A percentile compares a stretch with the other conserved stretches of the same genome.
These are phyloP conservation scores for Aphelocoma coerulescens DNA, from an alignment of 2,113 vertebrate genomes.

Conservation along the genomic window DNA sequence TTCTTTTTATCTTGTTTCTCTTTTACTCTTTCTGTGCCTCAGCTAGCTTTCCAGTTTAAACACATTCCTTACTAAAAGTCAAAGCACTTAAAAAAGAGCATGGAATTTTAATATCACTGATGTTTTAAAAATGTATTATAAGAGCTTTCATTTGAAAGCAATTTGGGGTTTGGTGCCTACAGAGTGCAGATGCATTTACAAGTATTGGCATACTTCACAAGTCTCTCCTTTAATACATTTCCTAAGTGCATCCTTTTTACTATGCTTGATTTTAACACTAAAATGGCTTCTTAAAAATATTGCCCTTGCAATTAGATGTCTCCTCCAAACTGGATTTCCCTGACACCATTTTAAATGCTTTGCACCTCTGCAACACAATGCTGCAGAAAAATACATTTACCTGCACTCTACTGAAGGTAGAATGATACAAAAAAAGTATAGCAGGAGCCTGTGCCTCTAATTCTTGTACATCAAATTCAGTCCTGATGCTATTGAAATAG, in stretches of 20 bases:
- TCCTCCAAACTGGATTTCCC: background rate
- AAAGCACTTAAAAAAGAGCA: background rate
- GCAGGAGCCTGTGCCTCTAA: background rate
- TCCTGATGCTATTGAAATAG: background rate
- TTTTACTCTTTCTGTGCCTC: background rate
- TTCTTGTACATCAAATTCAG: background rate
- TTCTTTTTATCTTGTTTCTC: background rate
- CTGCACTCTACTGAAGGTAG: background rate
- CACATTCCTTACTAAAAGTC: background rate
- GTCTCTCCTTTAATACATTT: slow-evolving; percentile 1
- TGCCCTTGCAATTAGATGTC: slow-evolving; percentile 37
- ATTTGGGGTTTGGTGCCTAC: background rate
- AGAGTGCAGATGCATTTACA: slow-evolving; percentile 41
- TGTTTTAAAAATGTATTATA: slow-evolving; percentile 48
- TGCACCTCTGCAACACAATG: background rate
- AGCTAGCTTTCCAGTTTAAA: slow-evolving; percentile 47
- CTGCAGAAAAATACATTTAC: background rate
- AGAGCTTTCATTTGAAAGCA: slow-evolving; percentile 50
- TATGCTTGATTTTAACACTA: slow-evolving; percentile 37
- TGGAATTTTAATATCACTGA: slow-evolving; percentile 30
- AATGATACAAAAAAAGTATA: background rate
- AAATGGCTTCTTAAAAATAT: slow-evolving; percentile 36
- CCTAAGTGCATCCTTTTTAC: slow-evolving; percentile 50
- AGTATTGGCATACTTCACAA: slow-evolving; percentile 22
- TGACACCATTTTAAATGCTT: background rate